Conservation (phyloP, 1,140 invertebrate species). For the Eufriesea mexicana region DNA sequence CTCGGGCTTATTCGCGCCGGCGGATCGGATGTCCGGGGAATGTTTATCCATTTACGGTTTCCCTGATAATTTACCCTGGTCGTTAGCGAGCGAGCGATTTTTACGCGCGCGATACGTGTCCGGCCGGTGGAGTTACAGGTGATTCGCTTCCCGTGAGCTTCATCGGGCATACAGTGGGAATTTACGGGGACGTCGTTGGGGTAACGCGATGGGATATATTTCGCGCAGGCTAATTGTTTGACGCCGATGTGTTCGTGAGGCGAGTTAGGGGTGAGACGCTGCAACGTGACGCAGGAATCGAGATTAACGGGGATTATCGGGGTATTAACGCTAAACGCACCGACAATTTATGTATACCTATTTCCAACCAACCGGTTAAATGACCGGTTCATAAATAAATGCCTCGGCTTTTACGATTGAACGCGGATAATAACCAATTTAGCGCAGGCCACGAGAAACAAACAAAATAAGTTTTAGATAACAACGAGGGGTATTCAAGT, state of each 20-base stretch:
- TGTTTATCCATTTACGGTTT: slow-evolving; percentile 54
- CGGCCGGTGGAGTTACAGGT: not conserved
- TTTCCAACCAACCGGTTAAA: no score
- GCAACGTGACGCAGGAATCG: not conserved
- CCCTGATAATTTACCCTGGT: slow-evolving; percentile 46
- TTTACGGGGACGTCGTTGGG: not conserved
- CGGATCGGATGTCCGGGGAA: slow-evolving; percentile 48
- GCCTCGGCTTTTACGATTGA: no score
- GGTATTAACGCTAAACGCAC: no score
- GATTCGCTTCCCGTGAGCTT: not conserved
- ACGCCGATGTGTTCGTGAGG: not conserved
- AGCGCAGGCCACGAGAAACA: no score
- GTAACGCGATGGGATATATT: no score
- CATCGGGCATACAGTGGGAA: not conserved
- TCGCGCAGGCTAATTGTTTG: not conserved
- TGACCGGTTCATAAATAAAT: no score
- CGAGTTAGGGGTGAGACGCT: not conserved
- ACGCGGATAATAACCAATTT: no score
- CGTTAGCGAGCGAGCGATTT: slow-evolving; percentile 35
- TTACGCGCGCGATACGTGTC: not conserved
- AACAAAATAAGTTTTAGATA: no score
- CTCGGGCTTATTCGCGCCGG: slow-evolving; percentile 20
- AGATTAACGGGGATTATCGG: not conserved
- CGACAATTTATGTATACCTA: no score
- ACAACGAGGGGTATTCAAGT: no score